A percentile compares a stretch with the other conserved stretches of the same genome.
Evolutionary conservation across 2,888 invertebrate genomes (phyloP).

Genomic region (Epistrophe grossulariae): DNA sequence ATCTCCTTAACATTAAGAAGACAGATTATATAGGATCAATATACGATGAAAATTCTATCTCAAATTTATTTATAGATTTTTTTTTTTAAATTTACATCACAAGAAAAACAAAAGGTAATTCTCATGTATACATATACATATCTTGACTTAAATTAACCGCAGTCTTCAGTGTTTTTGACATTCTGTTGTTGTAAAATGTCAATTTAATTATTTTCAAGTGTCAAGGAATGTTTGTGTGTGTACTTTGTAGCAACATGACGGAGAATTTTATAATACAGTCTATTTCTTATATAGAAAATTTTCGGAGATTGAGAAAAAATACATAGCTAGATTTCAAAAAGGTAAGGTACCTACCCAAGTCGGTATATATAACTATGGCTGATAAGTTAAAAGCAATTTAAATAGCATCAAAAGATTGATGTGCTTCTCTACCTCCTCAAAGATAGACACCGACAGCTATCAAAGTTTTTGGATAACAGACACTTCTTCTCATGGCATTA

Average conservation of each 20-base stretch:
- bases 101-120: neutral
- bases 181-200: constrained; percentile 3
- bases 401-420: constrained; percentile 19
- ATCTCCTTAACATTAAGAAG: too few species aligned
- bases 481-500: neutral
- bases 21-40: neutral
- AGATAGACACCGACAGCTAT: neutral
- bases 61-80: neutral
- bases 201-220: neutral
- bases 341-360: neutral
- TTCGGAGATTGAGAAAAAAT: neutral
- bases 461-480: constrained; percentile 1
- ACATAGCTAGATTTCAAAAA: neutral
- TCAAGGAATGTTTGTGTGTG: neutral
- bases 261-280: too few species aligned
- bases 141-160: constrained; percentile 16
- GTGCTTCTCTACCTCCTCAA: neutral
- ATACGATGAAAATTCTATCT: neutral
- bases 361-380: neutral
- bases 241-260: neutral
- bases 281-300: neutral
- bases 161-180: neutral
- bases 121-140: neutral
- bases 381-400: constrained; percentile 23
- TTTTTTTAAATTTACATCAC: neutral